These are phyloP conservation scores for Drosophila pruinosa DNA, from an alignment of 1,140 invertebrate genomes.

Conservation along the genomic window DNA sequence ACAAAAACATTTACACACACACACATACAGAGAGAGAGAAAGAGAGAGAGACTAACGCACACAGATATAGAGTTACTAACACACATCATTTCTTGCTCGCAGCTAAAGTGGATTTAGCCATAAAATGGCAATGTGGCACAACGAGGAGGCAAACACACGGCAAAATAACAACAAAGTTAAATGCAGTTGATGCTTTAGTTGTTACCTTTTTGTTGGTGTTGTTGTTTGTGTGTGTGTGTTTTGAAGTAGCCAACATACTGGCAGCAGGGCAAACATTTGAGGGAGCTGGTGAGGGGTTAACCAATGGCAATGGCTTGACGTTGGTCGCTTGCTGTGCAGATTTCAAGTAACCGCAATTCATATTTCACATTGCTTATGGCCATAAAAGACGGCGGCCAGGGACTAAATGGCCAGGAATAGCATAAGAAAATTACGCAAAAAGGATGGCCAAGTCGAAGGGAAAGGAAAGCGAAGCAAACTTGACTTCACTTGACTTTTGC, in stretches of 20 bases:
- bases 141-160: constrained; percentile 41
- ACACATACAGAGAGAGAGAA: not conserved
- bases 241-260: constrained; percentile 48
- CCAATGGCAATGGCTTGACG: constrained; percentile 6
- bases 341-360: constrained; percentile 77
- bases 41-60: too few relatives aligned
- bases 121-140: constrained; percentile 74
- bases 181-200: constrained; percentile 77
- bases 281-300: constrained; percentile 23
- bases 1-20: constrained; percentile 7
- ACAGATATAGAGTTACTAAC: not conserved
- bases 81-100: constrained; percentile 46
- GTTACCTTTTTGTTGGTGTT: constrained; percentile 33
- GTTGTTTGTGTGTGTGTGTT: not conserved
- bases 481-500: constrained; percentile 64
- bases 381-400: constrained; percentile 55
- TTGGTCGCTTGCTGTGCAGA: constrained; percentile 45
- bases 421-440: constrained; percentile 72
- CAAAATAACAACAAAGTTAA: constrained; percentile 75
- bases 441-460: constrained; percentile 20
- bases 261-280: constrained; percentile 14
- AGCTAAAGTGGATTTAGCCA: constrained; percentile 77
- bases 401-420: constrained; percentile 55
- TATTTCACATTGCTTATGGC: constrained; percentile 74
- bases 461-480: constrained; percentile 3